phyloP scores from a whole-genome alignment of 2,888 invertebrate genomes.

The Sphecodes monilicornis region DNA sequence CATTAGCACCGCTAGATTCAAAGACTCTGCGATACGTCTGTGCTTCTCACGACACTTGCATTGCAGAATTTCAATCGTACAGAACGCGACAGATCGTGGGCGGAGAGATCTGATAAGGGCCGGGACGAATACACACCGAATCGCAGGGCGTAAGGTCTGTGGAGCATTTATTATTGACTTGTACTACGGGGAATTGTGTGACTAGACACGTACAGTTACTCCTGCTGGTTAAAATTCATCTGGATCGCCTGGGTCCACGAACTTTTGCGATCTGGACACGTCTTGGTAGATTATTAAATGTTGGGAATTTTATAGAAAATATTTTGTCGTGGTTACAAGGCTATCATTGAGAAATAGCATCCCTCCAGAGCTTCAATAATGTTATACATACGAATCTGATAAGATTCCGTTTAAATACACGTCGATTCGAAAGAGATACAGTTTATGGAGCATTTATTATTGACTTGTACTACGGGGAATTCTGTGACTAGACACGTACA shows the following conservation, averaged over 20 bases:
- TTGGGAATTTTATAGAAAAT: too few relatives aligned
- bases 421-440: neutral
- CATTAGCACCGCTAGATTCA: slow-evolving; percentile 37
- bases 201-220: neutral
- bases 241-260: too few relatives aligned
- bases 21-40: too few relatives aligned
- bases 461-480: neutral
- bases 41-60: neutral
- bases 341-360: too few relatives aligned
- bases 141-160: neutral
- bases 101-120: neutral
- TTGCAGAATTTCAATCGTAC: neutral
- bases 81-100: neutral
- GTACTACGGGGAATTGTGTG: neutral
- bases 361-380: too few relatives aligned
- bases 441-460: neutral
- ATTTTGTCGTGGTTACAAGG: too few relatives aligned
- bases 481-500: neutral
- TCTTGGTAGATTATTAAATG: too few relatives aligned
- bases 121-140: neutral
- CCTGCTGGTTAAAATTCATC: too few relatives aligned
- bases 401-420: neutral
- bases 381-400: too few relatives aligned
- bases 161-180: neutral
- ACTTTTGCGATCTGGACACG: too few relatives aligned